These are phyloP conservation scores for Macrosteles quadrilineatus DNA, from an alignment of 1,140 invertebrate species.

Conservation along the genomic window DNA sequence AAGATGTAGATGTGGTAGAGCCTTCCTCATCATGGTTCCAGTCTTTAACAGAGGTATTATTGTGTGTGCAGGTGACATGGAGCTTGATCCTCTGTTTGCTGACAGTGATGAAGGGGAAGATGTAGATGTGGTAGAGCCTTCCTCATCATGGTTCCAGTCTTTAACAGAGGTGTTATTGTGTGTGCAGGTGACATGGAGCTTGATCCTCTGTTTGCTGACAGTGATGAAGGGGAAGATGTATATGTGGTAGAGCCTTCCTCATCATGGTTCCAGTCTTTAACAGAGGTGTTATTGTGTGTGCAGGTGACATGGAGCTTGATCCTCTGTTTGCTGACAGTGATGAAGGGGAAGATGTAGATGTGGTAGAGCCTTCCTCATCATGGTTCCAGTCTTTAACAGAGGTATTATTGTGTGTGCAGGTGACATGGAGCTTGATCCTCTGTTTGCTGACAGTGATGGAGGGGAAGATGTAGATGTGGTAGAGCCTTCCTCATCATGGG, in stretches of 20 bases:
- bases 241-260: conserved; percentile 46
- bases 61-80: too few species aligned
- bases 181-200: conserved; percentile 54
- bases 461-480: conserved; percentile 48
- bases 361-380: conserved; percentile 37
- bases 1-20: too few species aligned
- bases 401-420: too few species aligned
- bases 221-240: conserved; percentile 46
- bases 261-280: not conserved
- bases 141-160: too few species aligned
- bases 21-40: too few species aligned
- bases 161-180: too few species aligned
- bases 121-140: too few species aligned
- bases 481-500: not conserved
- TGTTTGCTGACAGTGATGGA: conserved; percentile 55
- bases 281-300: too few species aligned
- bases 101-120: too few species aligned
- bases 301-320: conserved; percentile 55
- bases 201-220: conserved; percentile 56
- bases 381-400: too few species aligned
- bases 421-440: conserved; percentile 56
- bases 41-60: too few species aligned
- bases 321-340: conserved; percentile 57
- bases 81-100: too few species aligned
- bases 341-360: conserved; percentile 46